Percentiles rank a stretch among this genome's conserved stretches.
These are phyloP conservation scores for Nysson spinosus DNA, from an alignment of 2,888 invertebrate genomes.

Conservation along the genomic window DNA sequence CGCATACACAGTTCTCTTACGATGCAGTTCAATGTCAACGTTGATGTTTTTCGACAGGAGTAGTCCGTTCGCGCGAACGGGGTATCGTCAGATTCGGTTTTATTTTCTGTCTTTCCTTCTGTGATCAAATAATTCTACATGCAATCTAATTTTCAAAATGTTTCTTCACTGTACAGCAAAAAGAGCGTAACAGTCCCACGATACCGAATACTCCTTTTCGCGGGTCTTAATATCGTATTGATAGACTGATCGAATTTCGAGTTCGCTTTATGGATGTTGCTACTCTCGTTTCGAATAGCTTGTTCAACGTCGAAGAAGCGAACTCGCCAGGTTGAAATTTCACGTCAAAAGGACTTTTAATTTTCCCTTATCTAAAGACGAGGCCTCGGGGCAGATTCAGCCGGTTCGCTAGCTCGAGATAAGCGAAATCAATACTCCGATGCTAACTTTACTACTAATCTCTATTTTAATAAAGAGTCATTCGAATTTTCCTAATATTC, in stretches of 20 bases:
- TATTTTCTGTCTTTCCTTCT: constrained; percentile 10
- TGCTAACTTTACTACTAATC: constrained; percentile 49
- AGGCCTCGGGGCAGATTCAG: not conserved
- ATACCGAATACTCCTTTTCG: constrained; percentile 6
- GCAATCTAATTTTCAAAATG: constrained; percentile 38
- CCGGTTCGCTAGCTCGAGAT: constrained; percentile 7
- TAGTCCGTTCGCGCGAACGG: constrained; percentile 17
- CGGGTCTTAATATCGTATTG: not conserved
- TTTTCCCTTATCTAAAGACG: no score
- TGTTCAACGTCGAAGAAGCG: no score
- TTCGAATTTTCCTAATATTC: constrained; percentile 28
- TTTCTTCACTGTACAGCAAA: constrained; percentile 24
- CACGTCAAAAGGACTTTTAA: no score
- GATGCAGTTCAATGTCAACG: constrained; percentile 24
- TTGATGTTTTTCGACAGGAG: constrained; percentile 13
- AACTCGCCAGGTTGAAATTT: no score
- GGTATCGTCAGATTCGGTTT: constrained; percentile 6
- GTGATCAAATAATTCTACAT: constrained; percentile 28
- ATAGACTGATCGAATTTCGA: not conserved
- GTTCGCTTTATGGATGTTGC: not conserved
- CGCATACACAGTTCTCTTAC: constrained; percentile 33
- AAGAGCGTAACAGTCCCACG: constrained; percentile 12
- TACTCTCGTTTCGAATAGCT: no score
- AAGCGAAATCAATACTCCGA: constrained; percentile 32
- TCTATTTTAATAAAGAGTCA: constrained; percentile 44